A percentile compares a stretch with the other conserved stretches of the same genome.
These are phyloP conservation scores for Macaria notata DNA, from an alignment of 2,888 invertebrate genomes.

Conservation along the genomic window DNA sequence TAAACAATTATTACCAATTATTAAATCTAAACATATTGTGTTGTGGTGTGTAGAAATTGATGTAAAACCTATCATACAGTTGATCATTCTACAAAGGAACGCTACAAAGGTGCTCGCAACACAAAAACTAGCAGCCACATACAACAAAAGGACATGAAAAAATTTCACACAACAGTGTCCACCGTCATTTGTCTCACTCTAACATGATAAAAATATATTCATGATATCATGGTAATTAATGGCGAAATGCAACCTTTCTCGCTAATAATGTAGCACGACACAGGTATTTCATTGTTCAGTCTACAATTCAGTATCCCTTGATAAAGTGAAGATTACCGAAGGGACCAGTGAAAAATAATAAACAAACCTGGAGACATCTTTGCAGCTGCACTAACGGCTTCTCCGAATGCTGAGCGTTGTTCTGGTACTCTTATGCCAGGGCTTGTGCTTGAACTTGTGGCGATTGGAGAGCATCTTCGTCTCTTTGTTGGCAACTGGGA, in stretches of 20 bases:
- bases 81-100: conserved; percentile 30
- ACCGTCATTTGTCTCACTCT: conserved; percentile 67
- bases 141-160: conserved; percentile 61
- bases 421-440: conserved; percentile 78
- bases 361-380: conserved; percentile 95
- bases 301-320: too few species aligned
- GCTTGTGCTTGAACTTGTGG: conserved; percentile 82
- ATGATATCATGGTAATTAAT: conserved; percentile 66
- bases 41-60: too few species aligned
- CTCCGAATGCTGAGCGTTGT: conserved; percentile 90
- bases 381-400: conserved; percentile 86
- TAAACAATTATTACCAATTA: too few species aligned
- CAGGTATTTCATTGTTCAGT: too few species aligned
- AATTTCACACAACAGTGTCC: conserved; percentile 67
- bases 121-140: conserved; percentile 33
- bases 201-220: conserved; percentile 74
- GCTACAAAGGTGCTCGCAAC: conserved; percentile 27
- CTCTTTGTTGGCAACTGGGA: conserved; percentile 94
- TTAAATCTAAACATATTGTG: too few species aligned
- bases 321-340: too few species aligned
- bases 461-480: conserved; percentile 95
- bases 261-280: too few species aligned
- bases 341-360: conserved; percentile 40
- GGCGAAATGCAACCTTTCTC: conserved; percentile 36
- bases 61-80: neutral